Evolutionary conservation across 2,113 vertebrate genomes (phyloP), one percentile per base, ranked within the genome.

Genomic region (Sorex araneus): DNA sequence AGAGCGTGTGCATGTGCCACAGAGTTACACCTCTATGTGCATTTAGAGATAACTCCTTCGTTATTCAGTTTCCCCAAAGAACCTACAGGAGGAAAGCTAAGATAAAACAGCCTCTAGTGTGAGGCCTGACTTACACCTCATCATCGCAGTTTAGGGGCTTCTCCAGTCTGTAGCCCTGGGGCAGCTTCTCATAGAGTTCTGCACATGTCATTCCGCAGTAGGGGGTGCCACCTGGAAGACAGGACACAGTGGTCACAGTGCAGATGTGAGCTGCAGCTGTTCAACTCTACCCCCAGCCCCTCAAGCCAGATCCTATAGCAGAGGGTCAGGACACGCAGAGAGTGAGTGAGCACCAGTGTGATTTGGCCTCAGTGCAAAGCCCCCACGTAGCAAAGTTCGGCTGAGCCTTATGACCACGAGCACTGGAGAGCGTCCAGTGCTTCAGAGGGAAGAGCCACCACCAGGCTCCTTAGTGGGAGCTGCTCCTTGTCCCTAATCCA

Each of bases 191-290:
- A 0, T 99, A 99, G 47, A 99, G 98, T 76, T 99, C 98, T 16
- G 99, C 98, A 40, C 98, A 99, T 0, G 98, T 99, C 98, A 99
- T 98, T 32, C 99, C 99, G 47, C 99, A 99, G 84, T 99, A 99
- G 0, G 99, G 99, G 8, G 99, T 99, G 50, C 98, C 99, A 85
- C 99, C 99, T 99, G 54, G 77, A 96, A 94, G 70, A 96, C 3
- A 94, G 73, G 71, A 36, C 94, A 75, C 0, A 4, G 8, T 7
- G 7, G 57, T 5, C 57, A 60, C 57, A 60, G 57, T 60, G 57
- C 57, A 6, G 0, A 23, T 60, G 57, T 19, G 57, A 60, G 19
- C 18, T 60, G 57, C 18, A 19, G 16, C 57, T 60, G 57, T 19
- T 60, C 6, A 47, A 0, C 21, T 27, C 8, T 64, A 25, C 3